These are phyloP conservation scores for Amblyopsis rosae DNA, from an alignment of 2,113 vertebrate genomes.

Conservation along the genomic window DNA sequence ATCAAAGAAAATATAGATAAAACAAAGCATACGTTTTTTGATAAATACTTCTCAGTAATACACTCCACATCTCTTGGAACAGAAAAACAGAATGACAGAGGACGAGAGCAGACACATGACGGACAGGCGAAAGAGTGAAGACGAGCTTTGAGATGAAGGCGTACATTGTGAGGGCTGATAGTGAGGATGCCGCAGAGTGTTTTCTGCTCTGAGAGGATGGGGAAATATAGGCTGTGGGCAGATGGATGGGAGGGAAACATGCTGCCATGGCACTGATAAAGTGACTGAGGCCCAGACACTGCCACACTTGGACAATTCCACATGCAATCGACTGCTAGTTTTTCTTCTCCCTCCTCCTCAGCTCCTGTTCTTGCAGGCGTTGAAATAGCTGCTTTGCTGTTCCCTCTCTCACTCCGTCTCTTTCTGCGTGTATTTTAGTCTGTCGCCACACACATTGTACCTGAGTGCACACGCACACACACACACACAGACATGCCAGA, in stretches of 20 bases:
- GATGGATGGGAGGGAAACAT: constrained; percentile 63
- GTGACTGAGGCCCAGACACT: constrained; percentile 70
- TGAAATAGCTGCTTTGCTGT: constrained; percentile 58
- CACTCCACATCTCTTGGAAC: background rate
- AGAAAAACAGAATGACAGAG: constrained; percentile 48
- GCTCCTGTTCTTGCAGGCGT: constrained; percentile 61
- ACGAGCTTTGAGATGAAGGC: constrained; percentile 56
- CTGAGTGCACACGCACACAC: background rate
- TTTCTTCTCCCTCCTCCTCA: constrained; percentile 62
- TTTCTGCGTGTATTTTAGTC: constrained; percentile 27
- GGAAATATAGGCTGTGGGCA: constrained; percentile 57
- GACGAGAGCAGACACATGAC: background rate
- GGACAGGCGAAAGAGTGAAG: constrained; percentile 18
- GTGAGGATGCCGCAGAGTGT: constrained; percentile 51
- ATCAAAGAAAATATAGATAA: too few relatives aligned
- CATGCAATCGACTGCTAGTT: constrained; percentile 61
- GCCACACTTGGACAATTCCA: constrained; percentile 72
- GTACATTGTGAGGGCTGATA: constrained; percentile 54
- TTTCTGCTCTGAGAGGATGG: constrained; percentile 51
- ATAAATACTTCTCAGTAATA: too few relatives aligned
- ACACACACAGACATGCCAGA: constrained; percentile 37
- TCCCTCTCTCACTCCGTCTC: constrained; percentile 1
- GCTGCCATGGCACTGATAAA: constrained; percentile 74
- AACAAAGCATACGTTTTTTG: too few relatives aligned
- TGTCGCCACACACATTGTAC: background rate